Conservation (phyloP, 2,797 vertebrate species). For the Acanthurus lineatus region DNA sequence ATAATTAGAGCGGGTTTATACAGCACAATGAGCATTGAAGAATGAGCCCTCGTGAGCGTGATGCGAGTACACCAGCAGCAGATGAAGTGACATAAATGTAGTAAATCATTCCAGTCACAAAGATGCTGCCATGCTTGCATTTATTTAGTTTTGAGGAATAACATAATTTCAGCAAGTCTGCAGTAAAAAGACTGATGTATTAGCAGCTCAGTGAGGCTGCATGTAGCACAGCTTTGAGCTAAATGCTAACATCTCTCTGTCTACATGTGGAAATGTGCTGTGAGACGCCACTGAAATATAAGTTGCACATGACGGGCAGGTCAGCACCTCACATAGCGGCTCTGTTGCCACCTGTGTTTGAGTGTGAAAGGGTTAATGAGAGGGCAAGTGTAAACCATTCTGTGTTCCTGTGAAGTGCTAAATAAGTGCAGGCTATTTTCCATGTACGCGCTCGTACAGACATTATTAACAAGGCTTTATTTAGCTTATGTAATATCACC, state of each 20-base stretch:
- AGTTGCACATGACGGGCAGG: not conserved
- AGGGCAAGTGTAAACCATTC: not conserved
- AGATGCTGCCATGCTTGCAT: constrained; percentile 3
- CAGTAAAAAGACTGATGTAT: not conserved
- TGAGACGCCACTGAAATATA: not conserved
- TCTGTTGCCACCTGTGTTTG: not conserved
- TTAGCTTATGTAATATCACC: not conserved
- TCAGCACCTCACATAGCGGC: not conserved
- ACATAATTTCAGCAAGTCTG: not conserved
- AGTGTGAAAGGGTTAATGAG: not conserved
- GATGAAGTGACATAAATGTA: constrained; percentile 3
- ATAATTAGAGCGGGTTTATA: constrained; percentile 44
- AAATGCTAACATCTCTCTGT: not conserved
- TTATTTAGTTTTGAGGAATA: not conserved
- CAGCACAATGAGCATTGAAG: constrained; percentile 19
- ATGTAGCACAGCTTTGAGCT: not conserved
- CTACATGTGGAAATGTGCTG: not conserved
- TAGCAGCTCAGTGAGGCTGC: not conserved
- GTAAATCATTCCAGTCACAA: not conserved
- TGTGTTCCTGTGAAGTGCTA: too few relatives aligned
- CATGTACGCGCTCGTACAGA: not conserved
- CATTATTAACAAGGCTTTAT: not conserved
- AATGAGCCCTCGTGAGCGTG: not conserved
- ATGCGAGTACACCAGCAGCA: not conserved
- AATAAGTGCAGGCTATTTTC: not conserved